Evolutionary conservation across 2,113 vertebrate genomes (phyloP).

Genomic region (Silurus glanis): DNA sequence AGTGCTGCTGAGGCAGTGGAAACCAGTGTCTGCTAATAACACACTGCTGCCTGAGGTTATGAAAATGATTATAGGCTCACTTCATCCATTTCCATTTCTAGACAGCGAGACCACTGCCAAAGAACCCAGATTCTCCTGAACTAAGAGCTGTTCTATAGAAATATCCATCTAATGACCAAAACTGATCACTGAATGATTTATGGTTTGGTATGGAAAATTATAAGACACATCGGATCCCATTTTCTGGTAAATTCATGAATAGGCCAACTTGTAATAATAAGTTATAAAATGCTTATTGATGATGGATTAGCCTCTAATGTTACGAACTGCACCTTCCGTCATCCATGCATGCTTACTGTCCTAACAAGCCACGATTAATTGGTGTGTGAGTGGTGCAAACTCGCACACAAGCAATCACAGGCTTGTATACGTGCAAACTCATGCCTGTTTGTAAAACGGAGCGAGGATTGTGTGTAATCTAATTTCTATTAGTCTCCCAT

Average conservation of each 20-base stretch:
- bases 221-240: neutral
- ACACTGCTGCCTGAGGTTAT: slow-evolving; percentile 65
- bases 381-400: neutral
- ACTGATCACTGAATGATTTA: neutral
- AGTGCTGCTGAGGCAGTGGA: slow-evolving; percentile 69
- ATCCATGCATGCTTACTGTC: neutral
- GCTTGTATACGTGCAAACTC: neutral
- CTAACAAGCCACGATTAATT: neutral
- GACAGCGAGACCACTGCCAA: slow-evolving; percentile 60
- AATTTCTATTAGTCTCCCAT: slow-evolving; percentile 54
- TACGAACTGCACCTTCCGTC: neutral
- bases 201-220: neutral
- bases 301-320: neutral
- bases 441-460: neutral
- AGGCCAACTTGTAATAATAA: neutral
- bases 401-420: neutral
- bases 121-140: slow-evolving; percentile 60
- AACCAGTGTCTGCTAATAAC: slow-evolving; percentile 76
- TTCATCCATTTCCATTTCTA: slow-evolving; percentile 68
- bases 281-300: neutral
- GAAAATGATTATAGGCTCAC: slow-evolving; percentile 74
- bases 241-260: neutral
- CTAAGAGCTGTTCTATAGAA: slow-evolving; percentile 61
- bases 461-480: neutral
- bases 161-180: slow-evolving; percentile 17